Evolutionary conservation across 2,797 vertebrate species (phyloP), one percentile per base, ranked within the genome.

Genomic region (Coracias cyanogaster): DNA sequence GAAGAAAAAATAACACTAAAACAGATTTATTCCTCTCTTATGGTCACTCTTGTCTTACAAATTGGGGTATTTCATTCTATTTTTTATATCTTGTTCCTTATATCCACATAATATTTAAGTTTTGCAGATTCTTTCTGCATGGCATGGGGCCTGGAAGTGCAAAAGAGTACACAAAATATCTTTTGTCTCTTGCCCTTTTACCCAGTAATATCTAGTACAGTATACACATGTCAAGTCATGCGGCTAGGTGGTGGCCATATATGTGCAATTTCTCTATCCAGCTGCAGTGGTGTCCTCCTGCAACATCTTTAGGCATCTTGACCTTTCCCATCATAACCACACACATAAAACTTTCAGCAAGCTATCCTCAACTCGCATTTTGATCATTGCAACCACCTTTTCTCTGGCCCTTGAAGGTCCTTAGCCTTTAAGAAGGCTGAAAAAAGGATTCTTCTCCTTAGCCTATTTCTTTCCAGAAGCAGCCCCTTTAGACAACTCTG

Each of bases 171-270:
- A 29, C 22, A 71, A 45, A 71, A 4, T 10, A 46, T 45, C 28
- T 37, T 73, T 58, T 43, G 8, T 22, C 6, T 73, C 8, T 19
- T 43, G 28, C 4, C 6, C 3, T 7, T 51, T 61, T 31, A 62
- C 3, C 21, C 33, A 76, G 25, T 5, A 86, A 46, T 35, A 54
- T 21, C 45, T 24, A 37, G 39, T 31, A 10, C 19, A 35, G 37
- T 9, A 55, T 0, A 0, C 33, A 73, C 18, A 62, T n/a, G 62
- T 43, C 15, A 52, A 37, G 33, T 64, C 6, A 1, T 7, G 4
- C 8, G 16, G 1, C 18, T 52, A 22, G 5, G 9, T 62, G 19
- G 17, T 4, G 4, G 22, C 29, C 35, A 37, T n/a, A 43, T 49
- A 20, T 19, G 26, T 66, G 22, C 41, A 39, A 1, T 16, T 35